These are phyloP conservation scores for Hypomecis atomaria DNA, from an alignment of 2,888 invertebrate species.

Conservation along the genomic window DNA sequence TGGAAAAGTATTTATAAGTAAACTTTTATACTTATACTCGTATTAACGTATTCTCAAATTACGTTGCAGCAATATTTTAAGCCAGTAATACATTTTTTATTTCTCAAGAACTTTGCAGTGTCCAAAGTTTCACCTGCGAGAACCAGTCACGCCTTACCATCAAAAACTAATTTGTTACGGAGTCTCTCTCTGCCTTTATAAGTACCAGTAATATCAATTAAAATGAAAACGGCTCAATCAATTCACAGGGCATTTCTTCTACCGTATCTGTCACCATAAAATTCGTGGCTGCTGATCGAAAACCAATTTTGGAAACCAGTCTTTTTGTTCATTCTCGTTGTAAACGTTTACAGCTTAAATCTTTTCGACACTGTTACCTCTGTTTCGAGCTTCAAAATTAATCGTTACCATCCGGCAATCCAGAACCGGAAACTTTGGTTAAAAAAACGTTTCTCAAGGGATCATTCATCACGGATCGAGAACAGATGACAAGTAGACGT, in stretches of 20 bases:
- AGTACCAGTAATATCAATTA: constrained; percentile 34
- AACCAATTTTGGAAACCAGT: constrained; percentile 43
- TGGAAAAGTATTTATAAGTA: not conserved
- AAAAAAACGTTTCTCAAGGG: constrained; percentile 50
- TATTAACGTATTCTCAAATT: too few relatives aligned
- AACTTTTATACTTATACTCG: not conserved
- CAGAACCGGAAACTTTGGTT: constrained; percentile 71
- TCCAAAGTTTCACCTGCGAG: not conserved
- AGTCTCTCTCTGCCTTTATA: constrained; percentile 14
- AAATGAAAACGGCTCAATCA: constrained; percentile 41
- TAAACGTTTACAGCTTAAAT: constrained; percentile 29
- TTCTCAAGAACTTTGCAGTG: not conserved
- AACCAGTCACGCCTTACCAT: not conserved
- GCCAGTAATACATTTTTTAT: too few relatives aligned
- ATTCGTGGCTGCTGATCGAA: constrained; percentile 44
- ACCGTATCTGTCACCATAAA: constrained; percentile 44
- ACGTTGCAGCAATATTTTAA: too few relatives aligned
- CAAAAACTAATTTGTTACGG: constrained; percentile 17
- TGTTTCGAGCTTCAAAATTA: constrained; percentile 49
- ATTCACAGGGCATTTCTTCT: constrained; percentile 36
- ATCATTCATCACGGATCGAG: constrained; percentile 33
- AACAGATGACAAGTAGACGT: constrained; percentile 30
- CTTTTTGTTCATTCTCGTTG: constrained; percentile 38
- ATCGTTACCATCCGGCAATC: constrained; percentile 72
- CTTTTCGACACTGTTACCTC: constrained; percentile 30